These are phyloP conservation scores for Centroberyx gerrardi DNA, from an alignment of 2,797 vertebrate genomes.

Conservation along the genomic window DNA sequence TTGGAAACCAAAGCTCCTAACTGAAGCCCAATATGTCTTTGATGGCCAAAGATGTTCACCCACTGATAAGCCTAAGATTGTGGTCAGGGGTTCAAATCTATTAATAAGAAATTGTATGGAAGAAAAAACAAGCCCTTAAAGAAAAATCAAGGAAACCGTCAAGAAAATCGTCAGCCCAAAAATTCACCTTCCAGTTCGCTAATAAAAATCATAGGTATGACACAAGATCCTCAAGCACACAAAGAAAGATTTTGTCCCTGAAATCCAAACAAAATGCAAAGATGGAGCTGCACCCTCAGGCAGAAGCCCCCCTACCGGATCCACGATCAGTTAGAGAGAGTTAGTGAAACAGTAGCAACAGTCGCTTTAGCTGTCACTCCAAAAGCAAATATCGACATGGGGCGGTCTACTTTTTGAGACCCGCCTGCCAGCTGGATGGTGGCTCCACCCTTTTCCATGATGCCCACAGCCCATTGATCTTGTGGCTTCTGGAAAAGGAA, in stretches of 20 bases:
- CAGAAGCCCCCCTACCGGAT: slow-evolving; percentile 2
- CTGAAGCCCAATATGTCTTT: neutral
- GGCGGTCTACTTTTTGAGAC: slow-evolving; percentile 42
- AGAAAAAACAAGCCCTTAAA: neutral
- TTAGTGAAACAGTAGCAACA: slow-evolving; percentile 20
- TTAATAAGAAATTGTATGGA: too few species aligned
- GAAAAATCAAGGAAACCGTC: neutral
- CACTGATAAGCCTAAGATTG: too few species aligned
- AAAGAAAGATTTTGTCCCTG: neutral
- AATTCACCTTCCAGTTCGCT: slow-evolving; percentile 2
- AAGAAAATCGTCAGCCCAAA: neutral
- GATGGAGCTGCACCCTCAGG: neutral
- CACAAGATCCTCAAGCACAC: slow-evolving; percentile 1
- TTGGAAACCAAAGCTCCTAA: slow-evolving; percentile 6
- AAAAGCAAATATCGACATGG: slow-evolving; percentile 54
- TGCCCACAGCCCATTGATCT: slow-evolving; percentile 66
- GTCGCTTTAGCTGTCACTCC: slow-evolving; percentile 23
- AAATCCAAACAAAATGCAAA: slow-evolving; percentile 18
- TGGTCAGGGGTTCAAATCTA: neutral
- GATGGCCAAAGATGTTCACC: neutral
- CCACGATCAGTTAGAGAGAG: slow-evolving; percentile 10
- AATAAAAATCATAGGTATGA: neutral
- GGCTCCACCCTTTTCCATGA: slow-evolving; percentile 67
- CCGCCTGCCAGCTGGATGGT: slow-evolving; percentile 30
- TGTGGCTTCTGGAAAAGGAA: slow-evolving; percentile 40